Evolutionary conservation across 2,797 vertebrate genomes (phyloP).

Genomic region (Myripristis murdjan): DNA sequence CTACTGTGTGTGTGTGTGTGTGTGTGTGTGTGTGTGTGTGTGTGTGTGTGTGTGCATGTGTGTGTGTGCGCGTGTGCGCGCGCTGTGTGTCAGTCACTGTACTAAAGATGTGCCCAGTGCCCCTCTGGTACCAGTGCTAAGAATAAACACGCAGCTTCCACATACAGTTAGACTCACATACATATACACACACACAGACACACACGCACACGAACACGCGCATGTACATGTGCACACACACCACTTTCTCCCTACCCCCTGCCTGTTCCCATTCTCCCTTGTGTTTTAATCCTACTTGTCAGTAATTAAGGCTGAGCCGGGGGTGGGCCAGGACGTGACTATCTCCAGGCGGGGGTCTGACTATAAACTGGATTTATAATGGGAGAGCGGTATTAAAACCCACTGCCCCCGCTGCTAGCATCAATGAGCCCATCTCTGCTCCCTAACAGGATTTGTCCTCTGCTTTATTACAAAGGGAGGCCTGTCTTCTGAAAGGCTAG

Average conservation of each 20-base stretch:
- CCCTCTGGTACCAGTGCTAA: slow-evolving; percentile 48
- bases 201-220: no score
- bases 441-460: slow-evolving; percentile 92
- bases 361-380: slow-evolving; percentile 94
- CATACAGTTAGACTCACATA: no score
- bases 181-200: slow-evolving; percentile 25
- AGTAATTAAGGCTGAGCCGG: slow-evolving; percentile 92
- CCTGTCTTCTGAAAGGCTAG: slow-evolving; percentile 86
- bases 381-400: slow-evolving; percentile 90
- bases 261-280: slow-evolving; percentile 71
- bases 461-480: slow-evolving; percentile 90
- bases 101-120: slow-evolving; percentile 29
- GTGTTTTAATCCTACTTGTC: slow-evolving; percentile 95
- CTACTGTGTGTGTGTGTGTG: slow-evolving; percentile 41
- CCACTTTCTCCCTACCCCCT: slow-evolving; percentile 51
- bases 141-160: slow-evolving; percentile 27
- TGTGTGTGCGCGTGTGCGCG: not conserved
- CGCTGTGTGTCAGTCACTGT: slow-evolving; percentile 35
- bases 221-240: slow-evolving; percentile 45
- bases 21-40: slow-evolving; percentile 18
- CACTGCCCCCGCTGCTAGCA: slow-evolving; percentile 87
- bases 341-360: slow-evolving; percentile 85
- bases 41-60: slow-evolving; percentile 10
- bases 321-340: slow-evolving; percentile 83
- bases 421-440: slow-evolving; percentile 88